These are phyloP conservation scores for Mythimna lalbum DNA, from an alignment of 2,888 invertebrate species.

Conservation along the genomic window DNA sequence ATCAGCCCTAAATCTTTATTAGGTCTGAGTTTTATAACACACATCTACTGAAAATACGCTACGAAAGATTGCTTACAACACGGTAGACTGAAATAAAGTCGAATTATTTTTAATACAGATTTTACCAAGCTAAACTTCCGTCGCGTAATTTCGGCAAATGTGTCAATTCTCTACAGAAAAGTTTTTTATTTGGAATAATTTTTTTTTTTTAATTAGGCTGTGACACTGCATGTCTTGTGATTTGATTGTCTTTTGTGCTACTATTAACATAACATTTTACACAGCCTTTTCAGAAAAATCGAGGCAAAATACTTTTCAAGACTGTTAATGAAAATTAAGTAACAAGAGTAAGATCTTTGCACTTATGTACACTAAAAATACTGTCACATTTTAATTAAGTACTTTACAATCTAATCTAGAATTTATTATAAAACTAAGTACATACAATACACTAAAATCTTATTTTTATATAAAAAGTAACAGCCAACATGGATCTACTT, in stretches of 20 bases:
- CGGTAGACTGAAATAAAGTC: not conserved
- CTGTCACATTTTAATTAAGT: conserved; percentile 50
- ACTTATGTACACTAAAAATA: conserved; percentile 44
- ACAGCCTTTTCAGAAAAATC: not conserved
- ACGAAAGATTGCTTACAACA: not conserved
- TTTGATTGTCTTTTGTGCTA: no score
- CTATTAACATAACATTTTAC: not conserved
- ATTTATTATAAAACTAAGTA: conserved; percentile 2
- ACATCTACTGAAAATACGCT: not conserved
- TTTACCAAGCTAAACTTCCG: not conserved
- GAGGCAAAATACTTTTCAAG: not conserved
- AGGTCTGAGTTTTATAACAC: not conserved
- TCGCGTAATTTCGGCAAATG: not conserved
- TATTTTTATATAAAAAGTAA: conserved; percentile 17
- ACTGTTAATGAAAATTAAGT: not conserved
- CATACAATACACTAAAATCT: conserved; percentile 12
- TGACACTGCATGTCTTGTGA: not conserved
- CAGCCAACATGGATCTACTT: conserved; percentile 10
- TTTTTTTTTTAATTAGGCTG: not conserved
- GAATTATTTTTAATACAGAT: not conserved
- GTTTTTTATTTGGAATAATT: not conserved
- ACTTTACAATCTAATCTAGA: conserved; percentile 15
- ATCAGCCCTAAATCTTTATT: not conserved
- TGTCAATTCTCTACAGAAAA: not conserved
- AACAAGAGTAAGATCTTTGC: not conserved